Evolutionary conservation across 1,140 invertebrate species (phyloP).

Genomic region (Pomacea maculata): DNA sequence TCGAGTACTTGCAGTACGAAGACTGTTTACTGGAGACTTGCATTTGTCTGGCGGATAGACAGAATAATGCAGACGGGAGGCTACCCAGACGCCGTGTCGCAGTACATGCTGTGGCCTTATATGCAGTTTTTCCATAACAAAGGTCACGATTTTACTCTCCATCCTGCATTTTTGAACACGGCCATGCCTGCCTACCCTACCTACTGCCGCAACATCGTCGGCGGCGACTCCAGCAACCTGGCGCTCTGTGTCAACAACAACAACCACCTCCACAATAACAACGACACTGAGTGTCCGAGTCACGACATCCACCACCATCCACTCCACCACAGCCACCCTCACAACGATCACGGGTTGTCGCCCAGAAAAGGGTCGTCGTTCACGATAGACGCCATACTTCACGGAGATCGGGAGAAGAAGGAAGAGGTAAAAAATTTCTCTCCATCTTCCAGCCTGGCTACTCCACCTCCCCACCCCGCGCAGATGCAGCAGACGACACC

Average conservation of each 20-base stretch:
- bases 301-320: not conserved
- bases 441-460: not conserved
- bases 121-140: conserved; percentile 27
- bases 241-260: not conserved
- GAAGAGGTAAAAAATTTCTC: conserved; percentile 11
- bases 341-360: not conserved
- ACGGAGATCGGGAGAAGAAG: conserved; percentile 53
- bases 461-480: conserved; percentile 5
- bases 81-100: conserved; percentile 6
- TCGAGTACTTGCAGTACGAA: not conserved
- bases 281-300: not conserved
- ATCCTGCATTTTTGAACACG: conserved; percentile 46
- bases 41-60: not conserved
- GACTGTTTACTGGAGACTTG: not conserved
- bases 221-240: not conserved
- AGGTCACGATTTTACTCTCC: conserved; percentile 32
- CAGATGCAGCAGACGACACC: conserved; percentile 23
- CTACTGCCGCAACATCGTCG: conserved; percentile 19
- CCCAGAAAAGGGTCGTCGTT: conserved; percentile 72
- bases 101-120: conserved; percentile 29
- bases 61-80: conserved; percentile 24
- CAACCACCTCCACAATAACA: not conserved
- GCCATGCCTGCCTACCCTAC: conserved; percentile 33
- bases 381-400: conserved; percentile 84
- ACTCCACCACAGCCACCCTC: not conserved